phyloP scores from a whole-genome alignment of 2,113 vertebrate genomes.

The Aviceda subcristata region DNA sequence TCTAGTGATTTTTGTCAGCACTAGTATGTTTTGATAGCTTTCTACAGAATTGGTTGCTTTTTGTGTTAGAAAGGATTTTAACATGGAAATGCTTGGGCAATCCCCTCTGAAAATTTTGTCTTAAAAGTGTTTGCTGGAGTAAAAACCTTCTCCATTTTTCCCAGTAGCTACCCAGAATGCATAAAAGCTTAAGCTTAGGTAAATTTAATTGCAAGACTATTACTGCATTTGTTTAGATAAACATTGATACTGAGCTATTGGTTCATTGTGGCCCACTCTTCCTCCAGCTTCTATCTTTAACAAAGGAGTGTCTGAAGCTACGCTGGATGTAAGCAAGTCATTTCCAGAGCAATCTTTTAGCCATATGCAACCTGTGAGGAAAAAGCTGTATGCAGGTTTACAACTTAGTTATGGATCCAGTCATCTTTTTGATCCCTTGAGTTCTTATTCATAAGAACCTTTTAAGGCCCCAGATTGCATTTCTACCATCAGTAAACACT shows the following conservation, averaged over 20 bases:
- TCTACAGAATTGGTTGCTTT: not conserved
- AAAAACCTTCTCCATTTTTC: not conserved
- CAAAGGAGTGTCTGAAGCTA: not conserved
- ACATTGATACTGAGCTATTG: not conserved
- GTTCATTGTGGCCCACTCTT: not conserved
- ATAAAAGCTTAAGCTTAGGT: not conserved
- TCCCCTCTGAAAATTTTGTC: not conserved
- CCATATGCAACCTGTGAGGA: not conserved
- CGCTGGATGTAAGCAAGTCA: not conserved
- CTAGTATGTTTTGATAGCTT: not conserved
- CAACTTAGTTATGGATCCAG: not conserved
- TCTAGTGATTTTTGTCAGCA: not conserved
- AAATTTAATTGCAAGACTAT: not conserved
- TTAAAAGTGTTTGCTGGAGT: not conserved
- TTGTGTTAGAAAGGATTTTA: not conserved
- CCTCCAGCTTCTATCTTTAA: not conserved
- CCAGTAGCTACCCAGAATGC: not conserved
- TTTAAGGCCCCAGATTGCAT: not conserved
- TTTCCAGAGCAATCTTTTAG: not conserved
- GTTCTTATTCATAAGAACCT: not conserved
- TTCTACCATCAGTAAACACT: not conserved
- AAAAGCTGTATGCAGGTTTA: not conserved
- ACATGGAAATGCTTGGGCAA: not conserved
- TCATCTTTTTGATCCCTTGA: not conserved
- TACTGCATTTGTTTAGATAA: not conserved